Conservation (phyloP, 2,888 invertebrate genomes). For the Scaptomyza caliginosa region DNA sequence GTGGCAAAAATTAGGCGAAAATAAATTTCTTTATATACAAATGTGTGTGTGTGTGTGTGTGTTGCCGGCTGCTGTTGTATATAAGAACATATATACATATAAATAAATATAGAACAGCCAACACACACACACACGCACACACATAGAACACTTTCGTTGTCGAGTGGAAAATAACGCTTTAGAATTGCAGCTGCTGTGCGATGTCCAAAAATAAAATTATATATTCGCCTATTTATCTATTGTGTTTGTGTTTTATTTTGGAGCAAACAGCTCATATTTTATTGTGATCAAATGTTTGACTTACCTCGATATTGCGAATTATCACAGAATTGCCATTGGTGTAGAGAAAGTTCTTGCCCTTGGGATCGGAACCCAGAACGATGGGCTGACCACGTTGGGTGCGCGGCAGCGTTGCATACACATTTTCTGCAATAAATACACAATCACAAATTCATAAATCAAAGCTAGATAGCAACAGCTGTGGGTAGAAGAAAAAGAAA, state of each 20-base stretch:
- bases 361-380: constrained; percentile 97
- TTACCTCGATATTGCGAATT: constrained; percentile 94
- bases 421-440: constrained; percentile 88
- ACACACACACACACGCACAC: constrained; percentile 14
- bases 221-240: constrained; percentile 17
- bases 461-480: constrained; percentile 22
- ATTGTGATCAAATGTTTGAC: constrained; percentile 22
- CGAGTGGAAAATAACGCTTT: constrained; percentile 65
- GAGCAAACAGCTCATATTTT: constrained; percentile 46
- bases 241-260: no score
- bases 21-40: constrained; percentile 16
- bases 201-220: constrained; percentile 69
- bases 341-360: constrained; percentile 98
- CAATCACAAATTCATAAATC: constrained; percentile 1
- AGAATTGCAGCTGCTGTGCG: constrained; percentile 71
- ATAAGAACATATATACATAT: constrained; percentile 19
- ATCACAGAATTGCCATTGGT: constrained; percentile 99
- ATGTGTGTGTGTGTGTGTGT: constrained; percentile 9
- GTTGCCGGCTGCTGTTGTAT: constrained; percentile 39
- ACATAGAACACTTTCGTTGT: constrained; percentile 12
- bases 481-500: constrained; percentile 17
- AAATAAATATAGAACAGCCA: constrained; percentile 70
- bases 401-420: constrained; percentile 96
- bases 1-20: constrained; percentile 41
- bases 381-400: constrained; percentile 97